Base-by-base conservation (phyloP, 2,797 vertebrate genomes). In the Ptychadena robeensis region DNA sequence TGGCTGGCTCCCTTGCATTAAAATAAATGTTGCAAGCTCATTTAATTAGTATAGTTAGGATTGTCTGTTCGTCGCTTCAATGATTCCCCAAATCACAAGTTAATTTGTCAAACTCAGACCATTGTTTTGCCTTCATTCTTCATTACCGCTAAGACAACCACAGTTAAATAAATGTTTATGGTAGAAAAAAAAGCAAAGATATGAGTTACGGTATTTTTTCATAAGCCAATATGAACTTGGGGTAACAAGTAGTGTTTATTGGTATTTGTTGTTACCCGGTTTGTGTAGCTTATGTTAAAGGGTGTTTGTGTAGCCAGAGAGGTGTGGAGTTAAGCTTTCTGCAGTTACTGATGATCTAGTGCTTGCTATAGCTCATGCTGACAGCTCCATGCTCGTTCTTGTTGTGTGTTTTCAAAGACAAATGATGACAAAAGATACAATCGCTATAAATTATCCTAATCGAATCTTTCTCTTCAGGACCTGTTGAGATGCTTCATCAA, bases 111-210 rank as follows among this genome's bases (percentile, higher is more conserved):
- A 94, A 94, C 94, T 94, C 94, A 94, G 90, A 94, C 92, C 93
- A 94, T 94, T 95, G 94, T 95, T 94, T 94, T 94, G 92, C 92
- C 93, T 95, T 94, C 94, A 95, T 94, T 94, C 94, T 94, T 95
- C 93, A 95, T 94, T 94, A 94, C 91, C 88, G 92, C 91, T 89
- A 89, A 93, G 94, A 94, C 93, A 94, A 91, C 88, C 90, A 91
- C 89, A 94, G 93, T 94, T 94, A 93, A 94, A 94, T 94, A 94
- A 94, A 94, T 94, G 93, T 95, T 94, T 94, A 93, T 94, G 92
- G 93, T 93, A 93, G 91, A 91, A 88, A 93, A 88, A 93, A 91
- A 81, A 93, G 90, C 92, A 93, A 92, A 90, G 90, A 91, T 88
- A 88, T 87, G 93, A 93, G 88, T 89, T 93, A 89, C 91, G 91